Evolutionary conservation across 2,797 vertebrate genomes (phyloP), one percentile per base, ranked within the genome.

Genomic region (Poliocrania exsul): DNA sequence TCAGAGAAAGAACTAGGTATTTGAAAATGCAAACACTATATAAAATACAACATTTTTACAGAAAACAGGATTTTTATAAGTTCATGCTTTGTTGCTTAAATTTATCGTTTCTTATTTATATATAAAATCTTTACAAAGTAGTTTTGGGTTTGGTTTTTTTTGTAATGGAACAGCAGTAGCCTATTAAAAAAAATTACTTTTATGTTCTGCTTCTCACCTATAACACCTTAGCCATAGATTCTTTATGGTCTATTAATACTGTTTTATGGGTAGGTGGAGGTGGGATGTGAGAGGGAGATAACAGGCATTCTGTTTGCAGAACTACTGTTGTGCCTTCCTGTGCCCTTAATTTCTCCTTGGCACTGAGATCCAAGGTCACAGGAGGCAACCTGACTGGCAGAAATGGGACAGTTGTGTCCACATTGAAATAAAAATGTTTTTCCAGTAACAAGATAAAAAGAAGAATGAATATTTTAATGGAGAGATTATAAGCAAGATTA

Each of bases 1-100:
- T 96, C 92, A 93, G 98, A 98, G 82, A 98, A 98, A 47, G 98
- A 98, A 33, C 95, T 98, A 96, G 98, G 99, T 99, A 97, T 97
- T 94, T 95, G 56, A 91, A 95, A 90, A 70, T 92, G 28, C 56
- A 51, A 44, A 70, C n/a, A 19, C 13, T 94, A 1, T 53, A 8
- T 85, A 25, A 82, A 75, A 29, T 67, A 58, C 19, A 56, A 25
- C 19, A 49, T 15, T 60, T 82, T 57, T 57, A 61, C 3, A 0
- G 31, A 53, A 74, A 82, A n/a, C 18, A 51, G 20, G 35, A 46
- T 79, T 75, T 72, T 19, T 28, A 42, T 37, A 62, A 66, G 37
- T 20, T 74, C 5, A 7, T 77, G 4, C 1, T 25, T 58, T 73
- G 19, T 35, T 77, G 13, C 38, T 92, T 82, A 35, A 53, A 37